A percentile compares a stretch with the other conserved stretches of the same genome.
Evolutionary conservation across 2,888 invertebrate species (phyloP).

Genomic region (Amiota mariae): DNA sequence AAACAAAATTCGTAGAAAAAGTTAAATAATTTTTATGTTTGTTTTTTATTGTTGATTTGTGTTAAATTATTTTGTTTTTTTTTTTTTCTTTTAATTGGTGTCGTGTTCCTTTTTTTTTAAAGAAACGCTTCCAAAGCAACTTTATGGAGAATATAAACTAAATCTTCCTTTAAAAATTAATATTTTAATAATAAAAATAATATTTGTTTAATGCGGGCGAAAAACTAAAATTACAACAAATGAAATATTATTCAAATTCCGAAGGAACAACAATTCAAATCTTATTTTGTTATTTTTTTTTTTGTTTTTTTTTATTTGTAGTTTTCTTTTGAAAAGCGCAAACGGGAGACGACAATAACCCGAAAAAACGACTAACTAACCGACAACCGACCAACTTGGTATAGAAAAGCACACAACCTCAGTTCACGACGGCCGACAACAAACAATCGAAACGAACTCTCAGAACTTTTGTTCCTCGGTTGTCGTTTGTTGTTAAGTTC

Average conservation of each 20-base stretch:
- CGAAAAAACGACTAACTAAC: too few relatives aligned
- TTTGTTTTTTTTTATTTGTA: neutral
- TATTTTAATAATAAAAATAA: neutral
- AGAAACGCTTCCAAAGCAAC: neutral
- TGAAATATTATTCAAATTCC: too few relatives aligned
- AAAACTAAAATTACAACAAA: conserved; percentile 4
- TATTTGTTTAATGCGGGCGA: neutral
- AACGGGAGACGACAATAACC: too few relatives aligned
- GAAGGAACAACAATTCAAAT: neutral
- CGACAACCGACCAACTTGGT: neutral
- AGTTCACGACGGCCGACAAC: neutral
- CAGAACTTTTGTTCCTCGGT: neutral
- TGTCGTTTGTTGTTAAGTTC: too few relatives aligned
- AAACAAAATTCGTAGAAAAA: conserved; percentile 6
- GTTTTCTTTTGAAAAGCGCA: conserved; percentile 8
- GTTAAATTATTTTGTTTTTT: neutral
- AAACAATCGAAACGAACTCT: neutral
- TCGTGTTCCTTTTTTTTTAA: too few relatives aligned
- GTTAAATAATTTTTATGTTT: too few relatives aligned
- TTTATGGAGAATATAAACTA: too few relatives aligned
- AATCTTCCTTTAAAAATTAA: too few relatives aligned
- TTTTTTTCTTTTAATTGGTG: neutral
- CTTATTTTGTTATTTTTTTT: too few relatives aligned
- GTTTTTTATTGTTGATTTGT: neutral
- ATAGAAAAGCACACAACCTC: neutral